Evolutionary conservation across 2,113 vertebrate genomes (phyloP).

Genomic region (Psephotus haematonotus): DNA sequence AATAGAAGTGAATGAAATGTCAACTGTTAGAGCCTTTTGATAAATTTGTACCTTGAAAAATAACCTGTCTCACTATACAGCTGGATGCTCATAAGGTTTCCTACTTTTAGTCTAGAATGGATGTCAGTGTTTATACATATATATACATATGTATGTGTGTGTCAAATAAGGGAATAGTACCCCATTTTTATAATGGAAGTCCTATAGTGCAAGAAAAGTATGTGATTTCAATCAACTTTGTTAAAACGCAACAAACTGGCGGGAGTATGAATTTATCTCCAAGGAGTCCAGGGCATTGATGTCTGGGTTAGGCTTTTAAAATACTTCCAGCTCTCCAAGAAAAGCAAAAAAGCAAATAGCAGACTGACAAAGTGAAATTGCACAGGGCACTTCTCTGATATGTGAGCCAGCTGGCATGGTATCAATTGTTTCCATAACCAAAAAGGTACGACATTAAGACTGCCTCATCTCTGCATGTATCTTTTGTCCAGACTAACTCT

Average conservation of each 20-base stretch:
- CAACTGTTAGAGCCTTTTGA: neutral
- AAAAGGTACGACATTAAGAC: neutral
- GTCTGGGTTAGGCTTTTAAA: neutral
- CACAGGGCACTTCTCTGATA: neutral
- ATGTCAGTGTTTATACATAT: neutral
- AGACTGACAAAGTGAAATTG: neutral
- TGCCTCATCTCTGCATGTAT: neutral
- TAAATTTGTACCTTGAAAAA: neutral
- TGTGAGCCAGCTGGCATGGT: accelerated
- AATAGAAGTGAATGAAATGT: neutral
- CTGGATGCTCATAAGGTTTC: neutral
- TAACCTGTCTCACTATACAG: neutral
- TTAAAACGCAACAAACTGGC: neutral
- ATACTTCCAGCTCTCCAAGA: neutral
- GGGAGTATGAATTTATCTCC: neutral
- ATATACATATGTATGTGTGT: neutral
- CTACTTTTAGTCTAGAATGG: neutral
- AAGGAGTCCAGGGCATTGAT: neutral
- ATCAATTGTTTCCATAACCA: neutral
- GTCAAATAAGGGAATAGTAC: neutral
- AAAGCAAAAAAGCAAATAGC: neutral
- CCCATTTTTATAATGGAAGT: neutral
- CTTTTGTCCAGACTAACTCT: neutral
- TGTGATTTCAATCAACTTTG: neutral
- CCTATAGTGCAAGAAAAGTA: neutral